Percentiles rank a stretch among this genome's conserved stretches.
Evolutionary conservation across 2,113 vertebrate genomes (phyloP).

Genomic region (Brachionichthys hirsutus): DNA sequence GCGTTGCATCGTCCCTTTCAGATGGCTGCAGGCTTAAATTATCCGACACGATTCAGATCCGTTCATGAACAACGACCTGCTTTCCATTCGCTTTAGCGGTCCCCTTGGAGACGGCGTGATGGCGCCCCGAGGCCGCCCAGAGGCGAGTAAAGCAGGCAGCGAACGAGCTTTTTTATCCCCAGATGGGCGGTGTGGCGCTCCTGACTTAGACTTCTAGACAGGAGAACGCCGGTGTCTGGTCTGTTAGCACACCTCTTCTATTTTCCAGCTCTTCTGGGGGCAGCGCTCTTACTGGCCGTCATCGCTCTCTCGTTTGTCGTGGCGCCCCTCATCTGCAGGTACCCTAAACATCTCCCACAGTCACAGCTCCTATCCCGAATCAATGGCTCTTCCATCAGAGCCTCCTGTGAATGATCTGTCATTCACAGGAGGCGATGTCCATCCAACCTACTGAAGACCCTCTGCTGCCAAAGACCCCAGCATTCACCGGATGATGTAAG

Average conservation of each 20-base stretch:
- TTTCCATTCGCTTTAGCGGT: constrained; percentile 68
- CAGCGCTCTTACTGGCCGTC: constrained; percentile 59
- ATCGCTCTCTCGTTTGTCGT: constrained; percentile 44
- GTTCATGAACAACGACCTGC: constrained; percentile 49
- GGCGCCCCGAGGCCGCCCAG: constrained; percentile 43
- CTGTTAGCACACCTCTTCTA: constrained; percentile 11
- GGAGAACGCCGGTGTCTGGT: not conserved
- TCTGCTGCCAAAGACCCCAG: constrained; percentile 52
- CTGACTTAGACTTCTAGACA: constrained; percentile 15
- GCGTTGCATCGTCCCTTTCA: constrained; percentile 48
- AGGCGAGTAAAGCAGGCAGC: constrained; percentile 34
- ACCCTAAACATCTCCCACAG: constrained; percentile 22
- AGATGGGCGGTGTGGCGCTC: constrained; percentile 24
- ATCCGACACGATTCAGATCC: constrained; percentile 48
- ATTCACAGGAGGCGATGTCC: constrained; percentile 64
- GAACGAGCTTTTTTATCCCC: constrained; percentile 28
- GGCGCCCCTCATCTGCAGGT: constrained; percentile 70
- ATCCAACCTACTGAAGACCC: constrained; percentile 46
- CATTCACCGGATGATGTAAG: constrained; percentile 71
- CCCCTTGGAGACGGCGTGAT: constrained; percentile 54
- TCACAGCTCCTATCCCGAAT: constrained; percentile 13
- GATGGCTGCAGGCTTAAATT: constrained; percentile 59
- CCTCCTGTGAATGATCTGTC: constrained; percentile 12
- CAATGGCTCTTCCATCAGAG: constrained; percentile 29
- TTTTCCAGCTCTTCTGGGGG: constrained; percentile 71